A percentile compares a stretch with the other conserved stretches of the same genome.
Evolutionary conservation across 2,113 vertebrate species (phyloP).

Genomic region (Corythoichthys haematopterus): DNA sequence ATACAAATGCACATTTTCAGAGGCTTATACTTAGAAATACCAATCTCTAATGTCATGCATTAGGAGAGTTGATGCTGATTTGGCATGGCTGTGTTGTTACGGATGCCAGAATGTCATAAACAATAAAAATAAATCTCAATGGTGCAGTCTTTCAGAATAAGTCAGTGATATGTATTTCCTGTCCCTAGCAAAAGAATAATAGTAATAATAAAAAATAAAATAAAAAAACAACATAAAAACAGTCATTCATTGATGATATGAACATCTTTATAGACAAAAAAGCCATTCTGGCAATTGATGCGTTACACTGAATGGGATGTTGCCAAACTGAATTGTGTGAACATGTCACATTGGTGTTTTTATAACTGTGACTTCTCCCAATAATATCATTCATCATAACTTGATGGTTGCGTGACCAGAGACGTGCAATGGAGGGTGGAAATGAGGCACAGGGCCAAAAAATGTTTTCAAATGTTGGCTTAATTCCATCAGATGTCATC

Average conservation of each 20-base stretch:
- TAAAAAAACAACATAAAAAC: not conserved
- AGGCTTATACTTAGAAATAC: not conserved
- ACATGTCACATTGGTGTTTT: constrained; percentile 10
- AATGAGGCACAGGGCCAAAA: constrained; percentile 21
- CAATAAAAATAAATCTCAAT: constrained; percentile 5
- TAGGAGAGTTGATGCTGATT: not conserved
- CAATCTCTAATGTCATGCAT: not conserved
- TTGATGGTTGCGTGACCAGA: not conserved
- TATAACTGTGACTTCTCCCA: constrained; percentile 7
- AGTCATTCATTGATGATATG: constrained; percentile 6
- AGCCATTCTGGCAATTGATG: constrained; percentile 1
- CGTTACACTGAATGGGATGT: not conserved
- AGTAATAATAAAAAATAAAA: not conserved
- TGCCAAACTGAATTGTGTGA: constrained; percentile 11
- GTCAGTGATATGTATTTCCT: not conserved
- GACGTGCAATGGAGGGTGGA: constrained; percentile 30
- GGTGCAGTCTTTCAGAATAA: not conserved
- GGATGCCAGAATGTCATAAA: not conserved
- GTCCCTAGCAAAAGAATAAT: not conserved
- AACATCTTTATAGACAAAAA: not conserved
- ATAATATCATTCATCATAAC: constrained; percentile 17
- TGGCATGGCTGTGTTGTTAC: not conserved
- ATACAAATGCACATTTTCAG: not conserved
- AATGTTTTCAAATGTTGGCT: constrained; percentile 22
- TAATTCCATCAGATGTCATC: constrained; percentile 19